Percentiles rank a stretch among this genome's conserved stretches.
These are phyloP conservation scores for Drosophila truncata DNA, from an alignment of 1,140 invertebrate species.

Conservation along the genomic window DNA sequence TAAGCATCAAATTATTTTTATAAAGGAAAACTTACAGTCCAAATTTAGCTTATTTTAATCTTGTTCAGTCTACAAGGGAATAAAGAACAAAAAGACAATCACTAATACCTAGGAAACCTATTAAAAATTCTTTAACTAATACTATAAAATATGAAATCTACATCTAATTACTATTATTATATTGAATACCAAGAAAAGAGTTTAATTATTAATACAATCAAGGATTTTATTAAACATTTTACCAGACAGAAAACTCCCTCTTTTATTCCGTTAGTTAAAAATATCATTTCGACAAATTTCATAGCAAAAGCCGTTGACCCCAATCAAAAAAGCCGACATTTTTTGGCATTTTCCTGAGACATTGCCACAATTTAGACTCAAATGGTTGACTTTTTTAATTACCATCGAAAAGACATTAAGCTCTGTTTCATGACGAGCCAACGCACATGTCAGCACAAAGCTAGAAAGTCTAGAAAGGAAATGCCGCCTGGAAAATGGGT, in stretches of 20 bases:
- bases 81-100: background rate
- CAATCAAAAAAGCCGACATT: slow-evolving; percentile 15
- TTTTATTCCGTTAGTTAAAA: background rate
- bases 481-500: slow-evolving; percentile 56
- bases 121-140: background rate
- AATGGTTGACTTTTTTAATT: slow-evolving; percentile 59
- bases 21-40: background rate
- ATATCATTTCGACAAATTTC: background rate
- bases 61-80: accelerated
- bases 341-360: slow-evolving; percentile 10
- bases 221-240: background rate
- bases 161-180: too few relatives aligned
- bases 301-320: slow-evolving; percentile 34
- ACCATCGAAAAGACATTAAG: slow-evolving; percentile 66
- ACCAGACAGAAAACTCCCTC: background rate
- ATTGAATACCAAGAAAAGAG: background rate
- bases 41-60: background rate
- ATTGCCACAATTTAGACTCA: slow-evolving; percentile 12
- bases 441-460: slow-evolving; percentile 23
- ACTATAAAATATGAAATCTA: too few relatives aligned
- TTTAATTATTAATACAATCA: background rate
- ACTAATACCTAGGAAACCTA: background rate
- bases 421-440: slow-evolving; percentile 41
- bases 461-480: slow-evolving; percentile 35
- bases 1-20: background rate